A percentile compares a stretch with the other conserved stretches of the same genome.
Conservation (phyloP, 2,797 vertebrate species). For the Diplodus sargus region DNA sequence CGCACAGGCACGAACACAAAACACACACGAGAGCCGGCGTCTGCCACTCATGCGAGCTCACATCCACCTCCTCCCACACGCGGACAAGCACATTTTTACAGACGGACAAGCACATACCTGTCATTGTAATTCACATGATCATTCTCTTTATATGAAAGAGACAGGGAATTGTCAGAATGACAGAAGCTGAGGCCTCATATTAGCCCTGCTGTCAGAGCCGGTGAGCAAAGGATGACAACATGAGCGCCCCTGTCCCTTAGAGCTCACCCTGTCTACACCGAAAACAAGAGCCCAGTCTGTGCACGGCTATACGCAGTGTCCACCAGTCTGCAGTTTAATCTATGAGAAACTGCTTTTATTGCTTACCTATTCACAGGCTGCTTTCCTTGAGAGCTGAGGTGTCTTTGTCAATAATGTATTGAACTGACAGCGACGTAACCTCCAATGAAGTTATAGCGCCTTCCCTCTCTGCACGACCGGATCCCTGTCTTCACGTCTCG, state of each 20-base stretch:
- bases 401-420: slow-evolving; percentile 63
- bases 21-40: slow-evolving; percentile 22
- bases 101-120: slow-evolving; percentile 55
- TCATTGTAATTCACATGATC: slow-evolving; percentile 67
- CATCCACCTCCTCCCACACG: slow-evolving; percentile 27
- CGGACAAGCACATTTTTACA: slow-evolving; percentile 36
- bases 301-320: slow-evolving; percentile 36
- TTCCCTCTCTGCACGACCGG: slow-evolving; percentile 48
- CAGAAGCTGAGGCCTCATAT: slow-evolving; percentile 73
- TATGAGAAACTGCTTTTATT: slow-evolving; percentile 62
- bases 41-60: slow-evolving; percentile 44
- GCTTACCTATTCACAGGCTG: slow-evolving; percentile 65
- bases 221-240: slow-evolving; percentile 72
- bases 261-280: slow-evolving; percentile 57
- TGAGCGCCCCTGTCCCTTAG: slow-evolving; percentile 68
- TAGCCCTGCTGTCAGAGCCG: slow-evolving; percentile 72
- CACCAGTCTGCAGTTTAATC: slow-evolving; percentile 56
- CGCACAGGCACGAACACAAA: slow-evolving; percentile 40
- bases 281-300: slow-evolving; percentile 48
- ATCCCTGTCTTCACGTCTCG: slow-evolving; percentile 46
- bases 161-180: slow-evolving; percentile 71
- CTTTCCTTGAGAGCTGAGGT: slow-evolving; percentile 42
- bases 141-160: slow-evolving; percentile 64
- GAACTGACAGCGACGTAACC: slow-evolving; percentile 62
- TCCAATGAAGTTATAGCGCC: slow-evolving; percentile 62